Percentiles rank a stretch among this genome's conserved stretches.
Conservation (phyloP, 1,140 invertebrate genomes). For the Carcinoscorpius rotundicauda region DNA sequence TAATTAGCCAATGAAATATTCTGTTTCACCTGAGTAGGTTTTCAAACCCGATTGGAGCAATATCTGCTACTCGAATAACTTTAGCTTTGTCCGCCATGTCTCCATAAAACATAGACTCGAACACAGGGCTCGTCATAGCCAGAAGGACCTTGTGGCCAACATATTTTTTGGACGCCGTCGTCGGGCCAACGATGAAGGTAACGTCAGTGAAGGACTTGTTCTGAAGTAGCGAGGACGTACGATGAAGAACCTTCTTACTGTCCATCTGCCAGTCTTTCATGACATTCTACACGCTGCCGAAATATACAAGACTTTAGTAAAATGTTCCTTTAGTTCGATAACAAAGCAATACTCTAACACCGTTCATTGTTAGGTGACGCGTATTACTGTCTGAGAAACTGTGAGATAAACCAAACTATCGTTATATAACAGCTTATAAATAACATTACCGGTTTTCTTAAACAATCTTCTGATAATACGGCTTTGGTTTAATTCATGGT, state of each 20-base stretch:
- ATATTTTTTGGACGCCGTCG: slow-evolving; percentile 26
- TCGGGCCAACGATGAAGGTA: slow-evolving; percentile 28
- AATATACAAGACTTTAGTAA: no score
- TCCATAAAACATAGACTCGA: slow-evolving; percentile 29
- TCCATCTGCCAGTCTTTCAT: neutral
- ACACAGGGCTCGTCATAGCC: slow-evolving; percentile 27
- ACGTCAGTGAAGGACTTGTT: slow-evolving; percentile 28
- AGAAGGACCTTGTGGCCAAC: slow-evolving; percentile 26
- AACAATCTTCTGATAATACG: no score
- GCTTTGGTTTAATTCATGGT: no score
- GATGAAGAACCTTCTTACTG: slow-evolving; percentile 20
- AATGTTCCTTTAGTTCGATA: no score
- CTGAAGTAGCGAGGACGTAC: slow-evolving; percentile 23
- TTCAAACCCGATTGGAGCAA: slow-evolving; percentile 28
- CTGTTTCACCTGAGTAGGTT: slow-evolving; percentile 26
- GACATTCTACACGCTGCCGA: no score
- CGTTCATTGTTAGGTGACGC: no score
- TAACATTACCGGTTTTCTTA: no score
- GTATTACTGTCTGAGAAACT: no score
- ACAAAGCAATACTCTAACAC: no score
- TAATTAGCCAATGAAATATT: no score
- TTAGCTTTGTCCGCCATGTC: slow-evolving; percentile 28
- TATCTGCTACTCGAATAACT: slow-evolving; percentile 26
- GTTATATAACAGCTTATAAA: no score
- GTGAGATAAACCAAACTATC: no score